Evolutionary conservation across 2,113 vertebrate genomes (phyloP), one percentile per base, ranked within the genome.

Genomic region (Paramormyrops kingsleyae): DNA sequence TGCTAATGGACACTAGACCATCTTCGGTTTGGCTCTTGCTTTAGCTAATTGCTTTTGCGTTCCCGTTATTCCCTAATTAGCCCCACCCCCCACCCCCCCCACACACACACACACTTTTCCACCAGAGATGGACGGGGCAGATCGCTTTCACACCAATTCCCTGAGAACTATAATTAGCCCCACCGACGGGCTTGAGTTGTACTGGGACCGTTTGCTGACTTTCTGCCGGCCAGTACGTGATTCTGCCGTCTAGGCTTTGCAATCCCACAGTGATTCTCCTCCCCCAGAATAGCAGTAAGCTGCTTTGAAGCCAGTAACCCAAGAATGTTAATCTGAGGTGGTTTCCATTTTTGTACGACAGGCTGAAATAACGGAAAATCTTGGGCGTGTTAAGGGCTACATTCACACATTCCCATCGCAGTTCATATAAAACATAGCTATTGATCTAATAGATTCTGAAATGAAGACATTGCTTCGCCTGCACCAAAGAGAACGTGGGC

Each of bases 21-120:
- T 39, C 2, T 83, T 21, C 3, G 3, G 21, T 39, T 46, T 46
- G 17, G 8, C 42, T 47, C 46, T 84, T 12, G 39, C 74, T 21
- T 84, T 49, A 4, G 19, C 8, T 44, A 84, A 46, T 84, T n/a
- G 83, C 83, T 46, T 24, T 84, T 46, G 42, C 44, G 0, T 84
- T 84, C 83, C 44, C 1, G 42, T 88, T 88, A 87, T 90, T 90
- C 90, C 87, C 74, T 90, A 47, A 91, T 90, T 88, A 90, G 91
- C 90, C 44, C 44, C 86, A 56, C 5, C 53, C 50, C 15, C 12
- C 5, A 4, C 74, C 5, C 53, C 50, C 15, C 12, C 5, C 15
- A 6, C 49, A 15, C 17, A 19, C 52, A 19, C 52, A 53, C 17
- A 53, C 53, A 49, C 53, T 44, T 50, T 85, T 44, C 70, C 62